These are phyloP conservation scores for Montipora capricornis DNA, from an alignment of 64 coral and sea anemone species.

Conservation along the genomic window DNA sequence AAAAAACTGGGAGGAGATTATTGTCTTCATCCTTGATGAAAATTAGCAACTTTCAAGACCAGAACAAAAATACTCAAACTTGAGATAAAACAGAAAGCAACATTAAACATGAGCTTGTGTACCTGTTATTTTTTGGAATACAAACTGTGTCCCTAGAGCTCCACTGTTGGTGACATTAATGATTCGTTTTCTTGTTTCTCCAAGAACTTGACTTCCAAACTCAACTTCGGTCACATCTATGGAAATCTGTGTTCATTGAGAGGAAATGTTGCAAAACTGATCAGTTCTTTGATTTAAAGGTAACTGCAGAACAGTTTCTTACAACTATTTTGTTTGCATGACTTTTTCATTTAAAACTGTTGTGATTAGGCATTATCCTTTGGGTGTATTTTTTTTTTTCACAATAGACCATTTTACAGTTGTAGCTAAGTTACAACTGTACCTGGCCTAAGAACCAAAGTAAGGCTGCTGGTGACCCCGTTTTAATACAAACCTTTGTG, in stretches of 20 bases:
- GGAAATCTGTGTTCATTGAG: conserved; percentile 58
- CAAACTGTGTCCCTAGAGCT: conserved; percentile 86
- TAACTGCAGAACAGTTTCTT: background rate
- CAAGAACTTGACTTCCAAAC: conserved; percentile 94
- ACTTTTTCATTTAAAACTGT: no score
- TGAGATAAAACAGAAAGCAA: background rate
- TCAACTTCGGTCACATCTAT: conserved; percentile 80
- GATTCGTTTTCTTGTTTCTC: conserved; percentile 88
- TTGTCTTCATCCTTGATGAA: no score
- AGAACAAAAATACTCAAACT: background rate
- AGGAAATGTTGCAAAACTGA: background rate
- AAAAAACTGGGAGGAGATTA: no score
- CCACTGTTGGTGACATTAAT: conserved; percentile 88
- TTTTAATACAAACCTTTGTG: no score
- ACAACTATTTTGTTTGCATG: no score
- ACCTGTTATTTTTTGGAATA: conserved; percentile 89
- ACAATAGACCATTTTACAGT: no score
- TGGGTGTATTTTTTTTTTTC: no score
- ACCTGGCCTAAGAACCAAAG: no score
- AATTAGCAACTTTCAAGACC: no score
- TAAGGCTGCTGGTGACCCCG: no score
- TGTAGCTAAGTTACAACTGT: no score
- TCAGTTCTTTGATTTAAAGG: background rate
- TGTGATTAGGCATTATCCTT: no score
- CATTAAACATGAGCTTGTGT: background rate